A percentile compares a stretch with the other conserved stretches of the same genome.
Evolutionary conservation across 2,113 vertebrate genomes (phyloP).

Genomic region (Tylochromis polylepis): DNA sequence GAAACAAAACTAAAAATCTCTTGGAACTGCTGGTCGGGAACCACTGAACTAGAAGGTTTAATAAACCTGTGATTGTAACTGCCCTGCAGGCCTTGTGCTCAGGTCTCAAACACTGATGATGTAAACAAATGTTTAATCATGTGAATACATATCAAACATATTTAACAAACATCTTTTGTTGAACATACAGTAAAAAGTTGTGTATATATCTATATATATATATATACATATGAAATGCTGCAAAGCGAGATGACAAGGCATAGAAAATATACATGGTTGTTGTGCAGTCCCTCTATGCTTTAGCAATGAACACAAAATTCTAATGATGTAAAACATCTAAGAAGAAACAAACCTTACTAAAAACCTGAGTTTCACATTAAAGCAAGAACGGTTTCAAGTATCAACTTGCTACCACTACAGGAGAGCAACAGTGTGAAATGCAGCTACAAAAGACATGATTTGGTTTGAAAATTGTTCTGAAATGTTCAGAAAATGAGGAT

Average conservation of each 20-base stretch:
- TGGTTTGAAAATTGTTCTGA: slow-evolving; percentile 61
- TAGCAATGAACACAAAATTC: slow-evolving; percentile 26
- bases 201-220: slow-evolving; percentile 35
- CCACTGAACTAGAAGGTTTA: not conserved
- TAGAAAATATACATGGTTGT: slow-evolving; percentile 49
- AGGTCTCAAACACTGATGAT: not conserved
- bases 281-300: slow-evolving; percentile 42
- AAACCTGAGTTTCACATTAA: slow-evolving; percentile 70
- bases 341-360: slow-evolving; percentile 39
- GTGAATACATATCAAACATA: slow-evolving; percentile 67
- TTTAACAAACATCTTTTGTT: slow-evolving; percentile 48
- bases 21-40: not conserved
- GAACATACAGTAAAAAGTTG: slow-evolving; percentile 57
- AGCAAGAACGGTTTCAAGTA: slow-evolving; percentile 64
- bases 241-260: slow-evolving; percentile 41
- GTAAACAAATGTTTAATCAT: slow-evolving; percentile 63
- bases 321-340: slow-evolving; percentile 38
- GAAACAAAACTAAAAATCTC: not conserved
- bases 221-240: slow-evolving; percentile 43
- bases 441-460: slow-evolving; percentile 45
- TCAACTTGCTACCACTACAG: slow-evolving; percentile 51
- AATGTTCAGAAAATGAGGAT: slow-evolving; percentile 63
- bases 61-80: not conserved
- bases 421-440: slow-evolving; percentile 54
- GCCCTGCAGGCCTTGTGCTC: not conserved